phyloP scores from a whole-genome alignment of 2,888 invertebrate species.

The Hyles lineata region DNA sequence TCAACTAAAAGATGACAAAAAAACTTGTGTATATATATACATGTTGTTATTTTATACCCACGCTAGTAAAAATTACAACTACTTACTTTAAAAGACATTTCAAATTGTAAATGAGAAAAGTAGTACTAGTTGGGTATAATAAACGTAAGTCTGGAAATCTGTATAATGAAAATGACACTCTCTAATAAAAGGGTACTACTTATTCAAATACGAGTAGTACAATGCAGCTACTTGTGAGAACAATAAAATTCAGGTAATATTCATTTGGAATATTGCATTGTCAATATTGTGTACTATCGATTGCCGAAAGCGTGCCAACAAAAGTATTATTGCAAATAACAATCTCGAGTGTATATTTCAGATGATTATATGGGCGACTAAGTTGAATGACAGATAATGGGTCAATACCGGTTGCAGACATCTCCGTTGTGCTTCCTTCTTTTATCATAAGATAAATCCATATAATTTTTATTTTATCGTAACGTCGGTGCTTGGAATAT shows the following conservation, averaged over 20 bases:
- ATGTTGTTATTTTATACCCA: neutral
- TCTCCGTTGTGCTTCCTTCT: slow-evolving; percentile 34
- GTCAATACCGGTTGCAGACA: slow-evolving; percentile 45
- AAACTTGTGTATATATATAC: neutral
- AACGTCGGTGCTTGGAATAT: neutral
- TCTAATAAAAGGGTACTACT: neutral
- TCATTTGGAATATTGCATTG: slow-evolving; percentile 57
- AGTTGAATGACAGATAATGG: slow-evolving; percentile 73
- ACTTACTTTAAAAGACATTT: neutral
- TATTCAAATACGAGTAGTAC: neutral
- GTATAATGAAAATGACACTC: neutral
- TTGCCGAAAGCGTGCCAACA: slow-evolving; percentile 69
- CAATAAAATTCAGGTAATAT: slow-evolving; percentile 57
- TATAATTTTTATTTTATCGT: slow-evolving; percentile 15
- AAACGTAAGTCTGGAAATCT: neutral
- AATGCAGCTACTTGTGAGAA: slow-evolving; percentile 34
- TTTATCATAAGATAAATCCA: slow-evolving; percentile 29
- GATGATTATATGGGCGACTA: slow-evolving; percentile 35
- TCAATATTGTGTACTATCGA: slow-evolving; percentile 51
- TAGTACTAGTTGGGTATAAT: neutral
- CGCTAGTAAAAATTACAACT: neutral
- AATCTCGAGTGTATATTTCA: slow-evolving; percentile 53
- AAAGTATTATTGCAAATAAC: slow-evolving; percentile 53
- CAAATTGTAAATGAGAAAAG: neutral
- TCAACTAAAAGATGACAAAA: neutral